A percentile compares a stretch with the other conserved stretches of the same genome.
Evolutionary conservation across 2,113 vertebrate species (phyloP).

Genomic region (Brienomyrus brachyistius): DNA sequence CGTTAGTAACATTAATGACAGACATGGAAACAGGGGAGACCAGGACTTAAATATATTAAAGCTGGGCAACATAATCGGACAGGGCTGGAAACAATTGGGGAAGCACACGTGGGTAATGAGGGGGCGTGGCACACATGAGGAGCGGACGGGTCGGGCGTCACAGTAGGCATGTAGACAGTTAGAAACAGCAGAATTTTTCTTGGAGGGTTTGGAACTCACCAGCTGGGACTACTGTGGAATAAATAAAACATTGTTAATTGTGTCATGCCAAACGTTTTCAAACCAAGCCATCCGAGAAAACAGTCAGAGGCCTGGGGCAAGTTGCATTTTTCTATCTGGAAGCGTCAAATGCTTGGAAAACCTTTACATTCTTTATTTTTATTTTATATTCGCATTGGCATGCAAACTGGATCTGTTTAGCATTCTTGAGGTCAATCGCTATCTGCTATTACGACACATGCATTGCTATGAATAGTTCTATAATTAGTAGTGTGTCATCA

Average conservation of each 20-base stretch:
- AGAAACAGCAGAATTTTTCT: background rate
- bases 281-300: slow-evolving; percentile 24
- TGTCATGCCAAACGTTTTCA: slow-evolving; percentile 21
- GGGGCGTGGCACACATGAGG: no score
- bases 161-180: background rate
- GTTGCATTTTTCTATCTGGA: slow-evolving; percentile 29
- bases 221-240: slow-evolving; percentile 25
- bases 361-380: slow-evolving; percentile 27
- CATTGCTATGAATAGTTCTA: background rate
- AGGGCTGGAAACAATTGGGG: no score
- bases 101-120: no score
- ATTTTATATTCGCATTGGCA: slow-evolving; percentile 26
- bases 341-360: slow-evolving; percentile 24
- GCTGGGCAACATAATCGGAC: no score
- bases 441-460: background rate
- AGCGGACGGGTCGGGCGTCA: no score
- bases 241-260: slow-evolving; percentile 26
- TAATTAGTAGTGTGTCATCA: background rate
- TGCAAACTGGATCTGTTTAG: background rate
- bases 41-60: no score
- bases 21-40: no score
- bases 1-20: no score
- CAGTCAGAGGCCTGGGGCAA: slow-evolving; percentile 2
- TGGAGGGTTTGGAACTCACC: background rate
- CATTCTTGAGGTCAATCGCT: background rate